Evolutionary conservation across 2,113 vertebrate species (phyloP).

Genomic region (Dicerorhinus sumatrensis): DNA sequence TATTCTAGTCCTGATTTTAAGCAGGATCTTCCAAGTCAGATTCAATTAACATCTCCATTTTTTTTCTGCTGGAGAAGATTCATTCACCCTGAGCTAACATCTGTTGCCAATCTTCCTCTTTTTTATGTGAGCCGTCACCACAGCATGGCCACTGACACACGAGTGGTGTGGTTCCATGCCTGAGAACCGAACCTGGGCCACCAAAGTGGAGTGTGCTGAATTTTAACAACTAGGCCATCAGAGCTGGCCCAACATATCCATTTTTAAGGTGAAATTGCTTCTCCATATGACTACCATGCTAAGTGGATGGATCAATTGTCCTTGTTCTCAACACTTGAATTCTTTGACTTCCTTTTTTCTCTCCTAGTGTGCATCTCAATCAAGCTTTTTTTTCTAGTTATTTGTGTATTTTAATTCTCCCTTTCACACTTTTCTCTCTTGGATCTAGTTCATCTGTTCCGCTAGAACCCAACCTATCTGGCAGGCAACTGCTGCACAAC

Average conservation of each 20-base stretch:
- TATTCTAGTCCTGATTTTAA: not conserved
- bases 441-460: not conserved
- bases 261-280: slow-evolving; percentile 13
- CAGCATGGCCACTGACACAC: no score
- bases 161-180: no score
- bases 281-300: not conserved
- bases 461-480: not conserved
- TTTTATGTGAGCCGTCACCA: no score
- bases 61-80: not conserved
- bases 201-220: no score
- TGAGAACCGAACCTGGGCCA: no score
- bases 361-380: not conserved
- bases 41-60: slow-evolving; percentile 17
- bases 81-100: no score
- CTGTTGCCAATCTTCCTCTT: no score
- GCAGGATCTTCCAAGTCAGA: not conserved
- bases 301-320: not conserved
- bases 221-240: no score
- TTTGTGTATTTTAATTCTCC: not conserved
- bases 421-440: not conserved
- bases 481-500: not conserved
- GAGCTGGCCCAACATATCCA: not conserved
- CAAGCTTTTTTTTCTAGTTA: not conserved
- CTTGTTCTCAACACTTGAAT: not conserved
- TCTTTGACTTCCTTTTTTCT: not conserved